Evolutionary conservation across 1,140 invertebrate genomes (phyloP), one percentile per base, ranked within the genome.

Genomic region (Drosophila lini): DNA sequence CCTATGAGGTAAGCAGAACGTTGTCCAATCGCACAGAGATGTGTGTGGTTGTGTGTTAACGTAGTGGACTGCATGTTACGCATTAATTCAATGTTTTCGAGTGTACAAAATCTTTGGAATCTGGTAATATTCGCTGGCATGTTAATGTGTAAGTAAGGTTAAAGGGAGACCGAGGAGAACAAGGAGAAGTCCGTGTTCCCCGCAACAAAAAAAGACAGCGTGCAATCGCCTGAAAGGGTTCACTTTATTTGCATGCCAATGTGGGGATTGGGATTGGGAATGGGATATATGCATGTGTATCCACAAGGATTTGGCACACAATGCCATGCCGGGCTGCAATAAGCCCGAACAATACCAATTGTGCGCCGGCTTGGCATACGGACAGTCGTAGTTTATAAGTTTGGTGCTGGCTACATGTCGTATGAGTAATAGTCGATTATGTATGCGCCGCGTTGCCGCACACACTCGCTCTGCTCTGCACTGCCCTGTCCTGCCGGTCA

Each of bases 1-100:
- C 96, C 47, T 98, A 97, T 93, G 96, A 97, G 94, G 96, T 96
- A 94, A 92, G 82, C 67, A 57, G 69, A 62, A 60, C 75, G 69
- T 73, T 80, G 59, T 71, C 67, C 63, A 50, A 62, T 68, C 40
- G 25, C 2, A 16, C 16, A 9, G 11, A 15, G 10, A 13, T 48
- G 38, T 61, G 22, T 74, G 19, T 78, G 47, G n/a, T 78, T 22
- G 22, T 22, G 22, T 22, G 22, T 22, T 25, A 32, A 22, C 68
- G n/a, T 63, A 55, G 57, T 70, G 31, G 44, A 44, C 58, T 57
- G 79, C 70, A 86, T 80, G 70, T 48, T 69, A 36, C 60, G 71
- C 59, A 71, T 80, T 47, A 81, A 81, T 73, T 71, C 42, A 41
- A 70, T 58, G 50, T 41, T 41, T 50, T 16, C 36, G 67, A 58